These are phyloP conservation scores for Osmerus eperlanus DNA, from an alignment of 2,113 vertebrate genomes.

Conservation along the genomic window DNA sequence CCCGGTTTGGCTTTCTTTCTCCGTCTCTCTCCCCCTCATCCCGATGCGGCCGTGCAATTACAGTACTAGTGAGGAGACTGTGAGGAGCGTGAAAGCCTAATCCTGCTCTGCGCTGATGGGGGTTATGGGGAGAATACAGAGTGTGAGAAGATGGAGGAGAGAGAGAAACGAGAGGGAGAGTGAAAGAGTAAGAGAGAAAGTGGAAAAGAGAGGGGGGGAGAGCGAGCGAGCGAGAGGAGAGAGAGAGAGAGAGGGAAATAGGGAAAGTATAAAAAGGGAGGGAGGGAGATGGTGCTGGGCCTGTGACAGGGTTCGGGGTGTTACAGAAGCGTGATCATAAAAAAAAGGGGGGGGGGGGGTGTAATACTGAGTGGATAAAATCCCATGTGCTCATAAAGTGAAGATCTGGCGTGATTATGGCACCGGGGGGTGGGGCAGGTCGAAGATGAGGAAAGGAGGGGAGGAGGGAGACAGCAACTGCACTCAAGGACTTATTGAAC, in stretches of 20 bases:
- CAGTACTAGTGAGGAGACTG: slow-evolving; percentile 31
- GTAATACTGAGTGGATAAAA: slow-evolving; percentile 10
- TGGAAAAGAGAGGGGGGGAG: too few relatives aligned
- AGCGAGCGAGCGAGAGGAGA: too few relatives aligned
- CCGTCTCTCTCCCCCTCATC: neutral
- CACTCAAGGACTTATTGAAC: too few relatives aligned
- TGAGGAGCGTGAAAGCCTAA: slow-evolving; percentile 29
- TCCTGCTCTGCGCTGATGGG: slow-evolving; percentile 40
- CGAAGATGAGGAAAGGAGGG: neutral
- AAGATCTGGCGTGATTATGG: neutral
- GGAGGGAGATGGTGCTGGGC: slow-evolving; percentile 4
- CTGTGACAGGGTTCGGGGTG: slow-evolving; percentile 36
- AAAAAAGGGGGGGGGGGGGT: neutral
- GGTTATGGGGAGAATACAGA: slow-evolving; percentile 43
- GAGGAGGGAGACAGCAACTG: too few relatives aligned
- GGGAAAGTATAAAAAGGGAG: neutral
- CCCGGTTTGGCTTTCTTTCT: slow-evolving; percentile 9
- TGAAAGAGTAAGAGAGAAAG: too few relatives aligned
- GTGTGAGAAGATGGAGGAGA: neutral
- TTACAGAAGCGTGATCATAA: slow-evolving; percentile 7
- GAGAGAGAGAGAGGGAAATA: neutral
- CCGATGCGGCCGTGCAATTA: slow-evolving; percentile 27
- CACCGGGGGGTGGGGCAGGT: neutral
- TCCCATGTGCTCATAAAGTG: neutral
- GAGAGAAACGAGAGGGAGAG: too few relatives aligned